These are phyloP conservation scores for Clinocottus analis DNA, from an alignment of 2,113 vertebrate species.

Conservation along the genomic window DNA sequence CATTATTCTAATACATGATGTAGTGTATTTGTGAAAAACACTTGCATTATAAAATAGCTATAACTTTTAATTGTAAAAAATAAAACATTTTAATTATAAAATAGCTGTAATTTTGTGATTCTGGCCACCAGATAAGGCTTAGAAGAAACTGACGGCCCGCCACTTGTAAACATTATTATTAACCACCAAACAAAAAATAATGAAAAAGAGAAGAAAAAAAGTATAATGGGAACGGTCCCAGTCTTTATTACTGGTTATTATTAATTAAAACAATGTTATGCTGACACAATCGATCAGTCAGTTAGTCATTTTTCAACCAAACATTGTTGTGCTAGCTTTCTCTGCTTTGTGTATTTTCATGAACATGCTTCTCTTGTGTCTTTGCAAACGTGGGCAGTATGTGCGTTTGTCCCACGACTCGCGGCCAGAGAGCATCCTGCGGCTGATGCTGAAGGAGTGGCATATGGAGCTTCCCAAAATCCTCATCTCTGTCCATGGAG, in stretches of 20 bases:
- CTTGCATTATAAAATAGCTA: too few relatives aligned
- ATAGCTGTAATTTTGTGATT: too few relatives aligned
- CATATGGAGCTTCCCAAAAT: slow-evolving; percentile 99
- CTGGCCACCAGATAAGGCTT: too few relatives aligned
- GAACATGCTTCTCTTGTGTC: not conserved
- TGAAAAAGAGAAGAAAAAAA: not conserved
- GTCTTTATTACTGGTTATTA: not conserved
- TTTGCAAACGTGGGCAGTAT: slow-evolving; percentile 83
- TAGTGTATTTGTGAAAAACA: too few relatives aligned
- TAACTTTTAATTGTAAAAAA: too few relatives aligned
- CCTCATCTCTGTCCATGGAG: slow-evolving; percentile 97
- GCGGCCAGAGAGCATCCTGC: slow-evolving; percentile 92
- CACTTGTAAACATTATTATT: not conserved
- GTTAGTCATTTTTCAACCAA: not conserved
- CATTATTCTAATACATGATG: too few relatives aligned
- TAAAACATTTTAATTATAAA: too few relatives aligned
- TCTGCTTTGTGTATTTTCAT: not conserved
- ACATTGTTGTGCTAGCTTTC: not conserved
- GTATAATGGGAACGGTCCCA: not conserved
- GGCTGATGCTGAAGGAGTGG: slow-evolving; percentile 98
- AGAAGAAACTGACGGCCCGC: too few relatives aligned
- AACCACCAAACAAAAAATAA: not conserved
- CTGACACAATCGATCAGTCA: not conserved
- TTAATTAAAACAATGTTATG: not conserved
- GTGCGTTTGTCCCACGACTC: slow-evolving; percentile 93